These are phyloP conservation scores for Denticeps clupeoides DNA, from an alignment of 2,797 vertebrate species.

Conservation along the genomic window DNA sequence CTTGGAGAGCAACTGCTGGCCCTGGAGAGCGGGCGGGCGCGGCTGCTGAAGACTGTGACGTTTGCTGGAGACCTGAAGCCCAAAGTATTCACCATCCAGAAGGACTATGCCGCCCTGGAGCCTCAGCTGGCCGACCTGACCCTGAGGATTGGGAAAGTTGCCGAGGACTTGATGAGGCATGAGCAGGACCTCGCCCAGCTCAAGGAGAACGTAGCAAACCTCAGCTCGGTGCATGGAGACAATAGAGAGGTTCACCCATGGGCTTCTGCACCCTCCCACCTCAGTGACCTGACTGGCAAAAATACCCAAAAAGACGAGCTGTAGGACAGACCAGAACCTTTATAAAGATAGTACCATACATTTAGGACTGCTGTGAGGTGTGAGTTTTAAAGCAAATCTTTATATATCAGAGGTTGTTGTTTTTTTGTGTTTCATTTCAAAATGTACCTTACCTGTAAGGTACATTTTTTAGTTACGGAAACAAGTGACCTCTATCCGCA, in stretches of 20 bases:
- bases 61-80: constrained; percentile 87
- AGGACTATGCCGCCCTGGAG: constrained; percentile 71
- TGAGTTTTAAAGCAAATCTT: too few species aligned
- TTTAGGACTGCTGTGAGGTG: too few species aligned
- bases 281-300: neutral
- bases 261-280: neutral
- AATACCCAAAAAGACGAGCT: too few species aligned
- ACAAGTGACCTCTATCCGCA: too few species aligned
- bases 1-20: constrained; percentile 59
- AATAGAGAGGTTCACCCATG: constrained; percentile 6
- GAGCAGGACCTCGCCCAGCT: constrained; percentile 68
- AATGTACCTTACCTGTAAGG: too few species aligned
- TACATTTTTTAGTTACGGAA: too few species aligned
- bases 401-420: too few species aligned
- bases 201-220: constrained; percentile 64
- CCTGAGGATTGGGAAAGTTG: constrained; percentile 72
- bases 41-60: constrained; percentile 67
- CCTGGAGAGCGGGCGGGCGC: constrained; percentile 76
- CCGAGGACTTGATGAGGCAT: constrained; percentile 60
- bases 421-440: too few species aligned
- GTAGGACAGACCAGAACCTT: too few species aligned
- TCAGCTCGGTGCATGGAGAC: constrained; percentile 54
- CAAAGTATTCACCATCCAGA: constrained; percentile 71
- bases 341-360: too few species aligned
- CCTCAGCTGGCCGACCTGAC: constrained; percentile 75